Evolutionary conservation across 2,797 vertebrate genomes (phyloP).

Genomic region (Podarcis lilfordi): DNA sequence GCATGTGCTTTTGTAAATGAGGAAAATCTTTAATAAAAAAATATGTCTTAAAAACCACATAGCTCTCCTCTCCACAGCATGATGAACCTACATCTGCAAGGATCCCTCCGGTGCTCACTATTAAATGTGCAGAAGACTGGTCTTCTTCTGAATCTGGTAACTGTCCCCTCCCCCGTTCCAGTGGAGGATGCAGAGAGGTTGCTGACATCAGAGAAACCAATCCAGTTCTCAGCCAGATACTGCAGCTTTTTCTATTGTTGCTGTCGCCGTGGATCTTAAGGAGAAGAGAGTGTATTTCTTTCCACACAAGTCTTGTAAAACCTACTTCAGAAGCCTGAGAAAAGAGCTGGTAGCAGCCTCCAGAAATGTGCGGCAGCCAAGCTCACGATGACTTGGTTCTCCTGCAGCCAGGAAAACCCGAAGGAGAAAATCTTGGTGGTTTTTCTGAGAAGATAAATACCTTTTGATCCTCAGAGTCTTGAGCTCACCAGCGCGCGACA

Average conservation of each 20-base stretch:
- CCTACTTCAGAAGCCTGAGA: conserved; percentile 25
- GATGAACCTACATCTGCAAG: neutral
- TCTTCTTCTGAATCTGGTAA: neutral
- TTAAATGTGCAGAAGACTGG: neutral
- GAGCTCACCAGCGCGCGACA: conserved; percentile 1
- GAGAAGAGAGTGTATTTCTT: conserved; percentile 28
- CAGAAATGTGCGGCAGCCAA: conserved; percentile 26
- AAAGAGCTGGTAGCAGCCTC: conserved; percentile 24
- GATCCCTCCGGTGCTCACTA: no score
- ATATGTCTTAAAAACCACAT: neutral
- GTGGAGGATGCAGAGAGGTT: conserved; percentile 20
- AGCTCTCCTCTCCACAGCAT: neutral
- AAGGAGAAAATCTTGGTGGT: neutral
- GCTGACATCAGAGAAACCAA: neutral
- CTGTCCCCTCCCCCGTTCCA: neutral
- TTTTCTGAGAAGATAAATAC: conserved; percentile 40
- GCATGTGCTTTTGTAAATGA: no score
- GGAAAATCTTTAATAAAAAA: neutral
- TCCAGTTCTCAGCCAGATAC: neutral
- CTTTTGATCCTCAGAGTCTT: conserved; percentile 28
- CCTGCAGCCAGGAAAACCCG: neutral
- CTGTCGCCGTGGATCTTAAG: neutral
- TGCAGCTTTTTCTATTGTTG: conserved; percentile 9
- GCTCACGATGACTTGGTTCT: neutral
- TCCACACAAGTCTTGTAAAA: conserved; percentile 41